Base-by-base conservation (phyloP, 2,113 vertebrate species). In the Orycteropus afer region DNA sequence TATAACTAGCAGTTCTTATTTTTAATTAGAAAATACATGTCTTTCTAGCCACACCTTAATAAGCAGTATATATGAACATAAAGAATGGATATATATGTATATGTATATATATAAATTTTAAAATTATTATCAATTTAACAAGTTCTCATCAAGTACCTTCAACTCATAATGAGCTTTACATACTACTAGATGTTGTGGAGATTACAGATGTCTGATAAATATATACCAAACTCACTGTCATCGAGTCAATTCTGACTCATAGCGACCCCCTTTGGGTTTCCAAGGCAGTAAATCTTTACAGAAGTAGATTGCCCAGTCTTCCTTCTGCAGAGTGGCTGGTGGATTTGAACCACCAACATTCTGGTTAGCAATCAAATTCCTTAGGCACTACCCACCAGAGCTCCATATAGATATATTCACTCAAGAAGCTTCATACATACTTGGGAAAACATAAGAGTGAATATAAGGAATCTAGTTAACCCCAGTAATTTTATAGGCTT, bases 1-100 rank as follows among this genome's bases (percentile, higher is more conserved):
- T 95, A 49, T 76, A 95, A 95, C 47, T 92, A 95, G 69, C 9
- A 83, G 79, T 94, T 92, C 78, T 81, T 97, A 97, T 84, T 97
- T 97, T 96, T 94, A 96, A 90, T 96, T 96, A 96, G 84, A 91
- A 91, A 91, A 94, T 73, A n/a, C 51, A 79, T 15, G 0, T 89
- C 59, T 95, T 89, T 96, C 81, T 10, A 96, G 86, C 27, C 67
- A 89, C 57, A 91, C 76, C 63, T 65, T 53, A 96, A 42, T 85
- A 95, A 92, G 29, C 55, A 65, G 20, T 42, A 83, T 79, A 49
- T 29, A 65, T 40, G 47, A 91, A 91, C 90, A 84, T 42, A 23
- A 89, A 79, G 27, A 93, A 87, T 10, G 23, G 5, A 37, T 57
- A 61, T 2, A 81, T 65, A 86, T 61, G 87, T 7, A 82, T 3